These are phyloP conservation scores for Meles meles DNA, from an alignment of 2,113 vertebrate species.

Conservation along the genomic window DNA sequence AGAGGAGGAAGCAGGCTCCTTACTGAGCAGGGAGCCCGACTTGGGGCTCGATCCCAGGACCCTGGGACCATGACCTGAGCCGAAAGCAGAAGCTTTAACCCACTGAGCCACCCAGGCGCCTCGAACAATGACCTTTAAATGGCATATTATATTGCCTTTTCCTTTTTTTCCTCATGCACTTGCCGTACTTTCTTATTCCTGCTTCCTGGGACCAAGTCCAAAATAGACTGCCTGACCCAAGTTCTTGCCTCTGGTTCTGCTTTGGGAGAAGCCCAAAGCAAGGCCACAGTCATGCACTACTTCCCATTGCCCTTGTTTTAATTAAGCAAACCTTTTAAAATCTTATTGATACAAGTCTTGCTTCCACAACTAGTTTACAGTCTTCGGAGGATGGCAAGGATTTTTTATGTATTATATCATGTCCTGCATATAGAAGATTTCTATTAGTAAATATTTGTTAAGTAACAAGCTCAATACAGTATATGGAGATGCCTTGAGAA, in stretches of 20 bases:
- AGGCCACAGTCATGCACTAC: neutral
- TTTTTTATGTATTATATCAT: neutral
- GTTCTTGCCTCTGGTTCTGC: neutral
- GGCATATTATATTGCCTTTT: neutral
- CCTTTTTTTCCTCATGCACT: neutral
- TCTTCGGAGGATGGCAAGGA: neutral
- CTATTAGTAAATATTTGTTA: conserved; percentile 26
- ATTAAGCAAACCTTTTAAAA: neutral
- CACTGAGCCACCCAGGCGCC: too few relatives aligned
- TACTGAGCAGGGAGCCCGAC: too few relatives aligned
- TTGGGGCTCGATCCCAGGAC: too few relatives aligned
- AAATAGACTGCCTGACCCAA: neutral
- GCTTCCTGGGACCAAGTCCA: neutral
- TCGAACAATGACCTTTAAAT: neutral
- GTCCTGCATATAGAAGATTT: neutral
- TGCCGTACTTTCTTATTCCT: neutral
- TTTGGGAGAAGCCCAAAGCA: neutral
- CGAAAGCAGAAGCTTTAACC: too few relatives aligned
- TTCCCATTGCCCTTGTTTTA: conserved; percentile 19
- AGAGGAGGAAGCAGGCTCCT: too few relatives aligned
- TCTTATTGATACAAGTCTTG: neutral
- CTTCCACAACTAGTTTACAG: neutral
- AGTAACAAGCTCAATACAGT: neutral
- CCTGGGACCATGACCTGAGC: too few relatives aligned
- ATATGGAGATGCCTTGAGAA: neutral